Conservation (phyloP, 35 echinoderm and acorn worm genomes). For the Chiridota heheva region DNA sequence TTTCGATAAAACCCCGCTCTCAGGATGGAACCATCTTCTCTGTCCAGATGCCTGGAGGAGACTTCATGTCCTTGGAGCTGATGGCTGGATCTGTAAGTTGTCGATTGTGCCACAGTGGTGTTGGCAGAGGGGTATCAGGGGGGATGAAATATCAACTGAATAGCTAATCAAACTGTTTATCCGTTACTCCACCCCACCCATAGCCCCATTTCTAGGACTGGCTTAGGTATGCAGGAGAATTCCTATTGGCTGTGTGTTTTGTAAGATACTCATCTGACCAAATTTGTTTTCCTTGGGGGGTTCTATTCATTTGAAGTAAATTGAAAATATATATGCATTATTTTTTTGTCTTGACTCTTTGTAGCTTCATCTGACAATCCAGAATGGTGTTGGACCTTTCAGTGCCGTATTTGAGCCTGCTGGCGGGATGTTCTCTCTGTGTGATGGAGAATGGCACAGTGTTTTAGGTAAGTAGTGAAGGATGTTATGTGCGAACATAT, state of each 20-base stretch:
- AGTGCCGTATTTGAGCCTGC: conserved; percentile 46
- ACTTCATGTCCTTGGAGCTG: conserved; percentile 76
- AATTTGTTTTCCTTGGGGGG: too few relatives aligned
- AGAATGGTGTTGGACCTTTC: conserved; percentile 61
- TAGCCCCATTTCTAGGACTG: too few relatives aligned
- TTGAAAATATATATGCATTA: too few relatives aligned
- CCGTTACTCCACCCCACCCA: too few relatives aligned
- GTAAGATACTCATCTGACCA: too few relatives aligned
- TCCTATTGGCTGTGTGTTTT: too few relatives aligned
- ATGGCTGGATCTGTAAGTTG: conserved; percentile 59
- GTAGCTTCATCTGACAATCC: conserved; percentile 36
- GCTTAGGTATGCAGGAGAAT: too few relatives aligned
- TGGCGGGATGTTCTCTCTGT: conserved; percentile 59
- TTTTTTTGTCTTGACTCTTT: not conserved
- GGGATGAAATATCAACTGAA: too few relatives aligned
- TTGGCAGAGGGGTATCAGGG: too few relatives aligned
- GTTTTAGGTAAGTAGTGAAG: conserved; percentile 45
- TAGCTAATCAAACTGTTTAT: too few relatives aligned
- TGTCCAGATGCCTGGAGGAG: conserved; percentile 58
- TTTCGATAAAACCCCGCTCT: conserved; percentile 69
- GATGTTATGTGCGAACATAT: not conserved
- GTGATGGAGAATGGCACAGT: conserved; percentile 79
- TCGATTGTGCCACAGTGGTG: not conserved
- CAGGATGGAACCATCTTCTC: conserved; percentile 67
- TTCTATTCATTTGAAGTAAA: too few relatives aligned